Evolutionary conservation across 2,888 invertebrate genomes (phyloP).

Genomic region (Rhingia rostrata): DNA sequence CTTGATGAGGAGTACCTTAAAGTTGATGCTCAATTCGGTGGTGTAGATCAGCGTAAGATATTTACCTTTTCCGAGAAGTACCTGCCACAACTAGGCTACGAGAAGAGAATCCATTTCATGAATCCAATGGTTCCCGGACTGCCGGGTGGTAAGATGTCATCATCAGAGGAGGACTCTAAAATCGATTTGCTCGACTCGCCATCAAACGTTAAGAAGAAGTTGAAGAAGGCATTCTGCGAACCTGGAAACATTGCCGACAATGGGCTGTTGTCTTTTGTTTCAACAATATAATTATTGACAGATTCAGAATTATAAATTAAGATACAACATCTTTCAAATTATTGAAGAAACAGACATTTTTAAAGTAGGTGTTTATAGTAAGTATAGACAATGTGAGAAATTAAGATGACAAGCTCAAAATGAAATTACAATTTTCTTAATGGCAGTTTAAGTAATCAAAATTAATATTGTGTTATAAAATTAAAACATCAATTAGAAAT

Average conservation of each 20-base stretch:
- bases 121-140: constrained; percentile 99
- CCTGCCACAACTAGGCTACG: constrained; percentile 96
- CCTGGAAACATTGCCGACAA: constrained; percentile 97
- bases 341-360: too few relatives aligned
- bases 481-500: too few relatives aligned
- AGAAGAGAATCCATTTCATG: constrained; percentile 98
- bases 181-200: constrained; percentile 97
- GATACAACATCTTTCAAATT: too few relatives aligned
- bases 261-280: constrained; percentile 96
- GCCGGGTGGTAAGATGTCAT: constrained; percentile 98
- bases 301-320: too few relatives aligned
- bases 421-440: too few relatives aligned
- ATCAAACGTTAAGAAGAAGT: constrained; percentile 94
- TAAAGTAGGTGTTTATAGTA: too few relatives aligned
- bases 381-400: too few relatives aligned
- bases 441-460: too few relatives aligned
- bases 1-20: constrained; percentile 99
- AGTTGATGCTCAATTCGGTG: constrained; percentile 99
- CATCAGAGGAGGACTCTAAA: constrained; percentile 99
- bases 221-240: constrained; percentile 97
- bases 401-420: too few relatives aligned
- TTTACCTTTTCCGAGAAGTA: constrained; percentile 99
- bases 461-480: too few relatives aligned
- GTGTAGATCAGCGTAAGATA: constrained; percentile 99
- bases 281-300: too few relatives aligned